Base-by-base conservation (phyloP, 2,888 invertebrate species). In the Reticulitermes lucifugus region DNA sequence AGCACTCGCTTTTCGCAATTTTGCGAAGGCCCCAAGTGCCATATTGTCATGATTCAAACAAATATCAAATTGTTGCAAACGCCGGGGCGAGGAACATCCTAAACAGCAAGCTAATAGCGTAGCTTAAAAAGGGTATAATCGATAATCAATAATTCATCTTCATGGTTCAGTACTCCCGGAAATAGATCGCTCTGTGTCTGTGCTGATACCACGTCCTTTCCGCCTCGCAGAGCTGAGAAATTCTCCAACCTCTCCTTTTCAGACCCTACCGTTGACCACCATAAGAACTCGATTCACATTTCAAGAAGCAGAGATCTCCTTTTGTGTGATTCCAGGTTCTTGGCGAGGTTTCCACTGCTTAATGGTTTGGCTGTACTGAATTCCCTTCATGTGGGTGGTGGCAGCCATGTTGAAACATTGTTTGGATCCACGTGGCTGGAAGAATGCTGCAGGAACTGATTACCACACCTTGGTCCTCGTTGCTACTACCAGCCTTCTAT, bases 291-390 rank as follows among this genome's bases (percentile, higher is more conserved):
- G 73, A 73, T 14, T 73, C 73, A 73, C 41, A 73, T 73, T 73
- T 73, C 65, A 65, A 65, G 7, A 65, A 25, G 4, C 65, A 25
- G 25, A 6, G 25, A 65, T 65, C 73, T 41, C 41, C 73, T 73
- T 71, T 73, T 73, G 73, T 73, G 35, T 73, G 73, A 73, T 73
- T 73, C 6, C 73, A 73, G 73, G 21, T 73, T 73, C 73, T 73
- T 73, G 73, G 73, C 29, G 35, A 41, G 73, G 21, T 12, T 73
- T 73, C 41, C 73, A 41, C 41, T 41, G 73, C 73, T 73, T 73
- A 73, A 73, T 73, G 73, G 73, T 73, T 73, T 41, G 73, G 35
- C 73, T 73, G 41, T 29, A 41, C 41, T 73, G 73, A 73, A 73
- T 41, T 73, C 41, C 41, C 73, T 73, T 18, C 73, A 73, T 73